Percentiles rank a stretch among this genome's conserved stretches.
Conservation (phyloP, 35 echinoderm and acorn worm genomes). For the Lytechinus pictus region DNA sequence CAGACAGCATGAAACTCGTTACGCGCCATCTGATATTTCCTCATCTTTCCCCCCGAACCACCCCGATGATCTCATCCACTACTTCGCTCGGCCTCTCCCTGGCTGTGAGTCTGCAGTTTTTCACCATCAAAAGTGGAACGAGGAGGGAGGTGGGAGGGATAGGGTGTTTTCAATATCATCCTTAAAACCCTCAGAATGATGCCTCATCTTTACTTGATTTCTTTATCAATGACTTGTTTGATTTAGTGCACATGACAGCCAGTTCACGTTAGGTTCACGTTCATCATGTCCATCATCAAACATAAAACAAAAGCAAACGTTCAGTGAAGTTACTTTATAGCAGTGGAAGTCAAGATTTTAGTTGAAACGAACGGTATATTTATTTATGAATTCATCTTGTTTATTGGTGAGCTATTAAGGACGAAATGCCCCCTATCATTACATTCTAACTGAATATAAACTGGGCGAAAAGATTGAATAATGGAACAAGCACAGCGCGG, state of each 20-base stretch:
- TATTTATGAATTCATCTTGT: too few relatives aligned
- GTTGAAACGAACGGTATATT: too few relatives aligned
- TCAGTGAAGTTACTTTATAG: too few relatives aligned
- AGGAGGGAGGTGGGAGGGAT: not conserved
- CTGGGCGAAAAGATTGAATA: too few relatives aligned
- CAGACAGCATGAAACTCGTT: constrained; percentile 58
- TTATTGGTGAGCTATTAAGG: too few relatives aligned
- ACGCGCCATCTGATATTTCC: constrained; percentile 45
- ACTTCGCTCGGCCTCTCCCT: not conserved
- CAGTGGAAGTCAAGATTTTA: too few relatives aligned
- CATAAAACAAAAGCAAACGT: too few relatives aligned
- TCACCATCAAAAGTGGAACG: not conserved
- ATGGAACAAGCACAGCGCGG: too few relatives aligned
- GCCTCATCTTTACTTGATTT: not conserved
- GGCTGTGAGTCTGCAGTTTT: not conserved
- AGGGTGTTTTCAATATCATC: not conserved
- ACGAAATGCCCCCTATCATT: too few relatives aligned
- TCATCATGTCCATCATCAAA: too few relatives aligned
- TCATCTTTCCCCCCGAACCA: constrained; percentile 19
- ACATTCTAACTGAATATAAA: too few relatives aligned
- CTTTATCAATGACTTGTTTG: not conserved
- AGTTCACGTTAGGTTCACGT: not conserved
- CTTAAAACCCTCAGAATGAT: not conserved
- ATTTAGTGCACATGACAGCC: not conserved
- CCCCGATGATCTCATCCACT: not conserved